Evolutionary conservation across 2,113 vertebrate genomes (phyloP), one percentile per base, ranked within the genome.

Genomic region (Cairina moschata): DNA sequence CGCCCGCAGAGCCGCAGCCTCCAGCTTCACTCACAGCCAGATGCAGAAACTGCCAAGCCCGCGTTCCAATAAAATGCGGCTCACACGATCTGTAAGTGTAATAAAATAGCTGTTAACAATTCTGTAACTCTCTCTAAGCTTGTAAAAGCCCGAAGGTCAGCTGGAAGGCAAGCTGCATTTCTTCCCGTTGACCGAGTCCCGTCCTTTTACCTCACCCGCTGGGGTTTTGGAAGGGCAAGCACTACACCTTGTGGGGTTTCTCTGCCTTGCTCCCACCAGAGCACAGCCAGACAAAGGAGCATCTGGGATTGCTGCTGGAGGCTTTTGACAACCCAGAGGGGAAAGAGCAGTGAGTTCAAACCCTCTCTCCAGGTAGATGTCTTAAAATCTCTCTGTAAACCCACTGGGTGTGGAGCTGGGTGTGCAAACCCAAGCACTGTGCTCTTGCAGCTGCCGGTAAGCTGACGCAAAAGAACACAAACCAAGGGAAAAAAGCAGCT

Each of bases 101-200:
- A 93, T 96, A 95, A 96, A 97, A 97, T 82, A 96, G 95, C 95
- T 96, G 95, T 96, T 96, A 97, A 96, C 95, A 97, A 96, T 96
- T 97, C 92, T 95, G 95, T 96, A 96, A 96, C 92, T 95, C 95
- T 79, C 83, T 79, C 56, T 79, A 26, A 89, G 83, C 93, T 89
- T 96, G 91, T 96, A 96, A 97, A 96, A 96, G 69, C 86, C 92
- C 26, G 66, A 93, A 94, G 96, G 96, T 97, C 95, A 96, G 88
- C 90, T 96, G 77, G 91, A 97, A 96, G 96, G 92, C 95, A 96
- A 79, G 62, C 71, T 89, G 66, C 77, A 58, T 94, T 97, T 95
- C 91, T 96, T 3, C 77, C 0, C 1, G 54, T 72, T 90, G 88
- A 88, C 10, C 3, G 0, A 40, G 55, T 91, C 42, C 80, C 55